Evolutionary conservation across 2,888 invertebrate species (phyloP).

Genomic region (Drepana falcataria): DNA sequence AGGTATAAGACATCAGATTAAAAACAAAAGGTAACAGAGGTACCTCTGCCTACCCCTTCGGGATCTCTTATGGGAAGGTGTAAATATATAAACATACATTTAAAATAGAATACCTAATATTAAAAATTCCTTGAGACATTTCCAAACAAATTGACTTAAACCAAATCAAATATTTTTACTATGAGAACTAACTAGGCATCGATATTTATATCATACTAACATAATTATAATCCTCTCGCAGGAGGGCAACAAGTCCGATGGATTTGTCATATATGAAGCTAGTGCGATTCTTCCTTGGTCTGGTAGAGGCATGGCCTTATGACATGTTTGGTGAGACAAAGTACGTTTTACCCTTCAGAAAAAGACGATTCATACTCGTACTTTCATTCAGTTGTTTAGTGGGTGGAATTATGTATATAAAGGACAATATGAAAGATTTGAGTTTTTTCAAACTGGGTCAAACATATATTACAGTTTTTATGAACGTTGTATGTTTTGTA

Average conservation of each 20-base stretch:
- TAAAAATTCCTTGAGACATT: too few species aligned
- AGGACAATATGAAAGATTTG: not conserved
- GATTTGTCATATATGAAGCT: not conserved
- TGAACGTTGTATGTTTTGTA: not conserved
- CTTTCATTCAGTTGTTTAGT: conserved; percentile 13
- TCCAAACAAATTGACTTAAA: too few species aligned
- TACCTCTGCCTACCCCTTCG: too few species aligned
- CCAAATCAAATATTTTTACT: too few species aligned
- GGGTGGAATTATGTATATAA: conserved; percentile 14
- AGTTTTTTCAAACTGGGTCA: not conserved
- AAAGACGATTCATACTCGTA: not conserved
- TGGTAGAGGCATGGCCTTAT: not conserved
- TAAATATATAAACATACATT: too few species aligned
- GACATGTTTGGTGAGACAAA: not conserved
- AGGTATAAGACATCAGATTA: too few species aligned
- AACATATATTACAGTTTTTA: not conserved
- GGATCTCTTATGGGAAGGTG: too few species aligned
- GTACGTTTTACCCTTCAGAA: not conserved
- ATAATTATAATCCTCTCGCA: not conserved
- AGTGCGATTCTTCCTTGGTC: not conserved
- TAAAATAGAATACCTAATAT: too few species aligned
- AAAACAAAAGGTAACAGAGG: too few species aligned
- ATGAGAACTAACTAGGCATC: too few species aligned
- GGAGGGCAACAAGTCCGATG: not conserved
- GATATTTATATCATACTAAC: too few species aligned